phyloP scores from a whole-genome alignment of 2,113 vertebrate species.

The Machaerirhynchus nigripectus region DNA sequence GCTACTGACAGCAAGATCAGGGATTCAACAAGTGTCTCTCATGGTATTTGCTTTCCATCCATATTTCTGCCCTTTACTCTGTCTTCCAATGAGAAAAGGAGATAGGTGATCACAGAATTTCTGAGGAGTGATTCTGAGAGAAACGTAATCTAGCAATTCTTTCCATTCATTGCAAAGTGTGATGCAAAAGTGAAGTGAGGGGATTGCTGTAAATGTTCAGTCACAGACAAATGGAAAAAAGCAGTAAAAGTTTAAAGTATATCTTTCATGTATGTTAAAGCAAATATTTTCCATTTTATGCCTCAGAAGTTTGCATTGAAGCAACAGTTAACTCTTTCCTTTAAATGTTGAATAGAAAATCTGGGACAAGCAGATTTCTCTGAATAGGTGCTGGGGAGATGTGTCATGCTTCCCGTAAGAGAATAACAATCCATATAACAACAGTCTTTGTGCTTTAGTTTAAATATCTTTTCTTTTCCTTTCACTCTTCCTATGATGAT shows the following conservation, averaged over 20 bases:
- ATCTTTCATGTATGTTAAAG: background rate
- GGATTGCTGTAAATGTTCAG: background rate
- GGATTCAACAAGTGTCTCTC: background rate
- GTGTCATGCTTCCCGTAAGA: background rate
- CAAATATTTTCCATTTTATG: background rate
- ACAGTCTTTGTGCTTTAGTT: background rate
- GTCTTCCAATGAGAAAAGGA: background rate
- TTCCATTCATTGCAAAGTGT: background rate
- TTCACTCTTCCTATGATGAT: background rate
- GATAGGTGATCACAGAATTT: background rate
- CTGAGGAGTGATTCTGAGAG: constrained; percentile 1
- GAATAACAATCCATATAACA: background rate
- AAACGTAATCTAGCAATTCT: background rate
- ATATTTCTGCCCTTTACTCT: background rate
- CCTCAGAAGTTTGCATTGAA: background rate
- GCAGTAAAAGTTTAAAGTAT: background rate
- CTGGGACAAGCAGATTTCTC: background rate
- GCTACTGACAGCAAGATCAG: background rate
- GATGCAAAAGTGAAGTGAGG: background rate
- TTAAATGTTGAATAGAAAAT: background rate
- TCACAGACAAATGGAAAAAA: background rate
- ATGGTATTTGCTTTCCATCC: background rate
- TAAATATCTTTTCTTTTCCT: background rate
- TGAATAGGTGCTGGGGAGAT: background rate
- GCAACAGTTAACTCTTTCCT: background rate